Percentiles rank a stretch among this genome's conserved stretches.
These are phyloP conservation scores for Mythimna ferrago DNA, from an alignment of 2,888 invertebrate genomes.

Conservation along the genomic window DNA sequence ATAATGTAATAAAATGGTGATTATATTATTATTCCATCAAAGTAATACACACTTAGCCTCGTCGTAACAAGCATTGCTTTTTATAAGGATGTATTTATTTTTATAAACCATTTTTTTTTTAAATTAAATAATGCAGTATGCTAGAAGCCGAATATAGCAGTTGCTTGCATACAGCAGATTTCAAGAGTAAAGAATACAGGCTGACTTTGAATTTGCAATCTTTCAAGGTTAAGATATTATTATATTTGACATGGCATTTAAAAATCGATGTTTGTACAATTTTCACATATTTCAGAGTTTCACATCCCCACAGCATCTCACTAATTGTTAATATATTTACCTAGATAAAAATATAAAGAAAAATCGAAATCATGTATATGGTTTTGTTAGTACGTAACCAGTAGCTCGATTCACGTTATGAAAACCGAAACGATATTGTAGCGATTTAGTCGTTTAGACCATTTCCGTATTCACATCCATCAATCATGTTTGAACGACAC, in stretches of 20 bases:
- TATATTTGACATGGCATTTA: too few species aligned
- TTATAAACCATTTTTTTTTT: not conserved
- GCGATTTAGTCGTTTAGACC: too few species aligned
- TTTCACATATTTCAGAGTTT: not conserved
- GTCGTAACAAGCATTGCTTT: not conserved
- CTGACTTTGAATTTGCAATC: constrained; percentile 2
- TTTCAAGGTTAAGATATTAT: not conserved
- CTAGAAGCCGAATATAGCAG: not conserved
- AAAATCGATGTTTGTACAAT: too few species aligned
- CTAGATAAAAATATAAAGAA: too few species aligned
- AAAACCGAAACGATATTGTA: too few species aligned
- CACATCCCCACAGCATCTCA: not conserved
- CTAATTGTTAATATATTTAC: too few species aligned
- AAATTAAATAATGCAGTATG: not conserved
- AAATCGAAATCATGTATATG: too few species aligned
- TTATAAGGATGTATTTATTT: not conserved
- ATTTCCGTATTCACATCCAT: too few species aligned
- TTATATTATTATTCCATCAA: not conserved
- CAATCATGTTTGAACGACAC: too few species aligned
- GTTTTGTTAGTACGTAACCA: too few species aligned
- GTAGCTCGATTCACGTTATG: too few species aligned
- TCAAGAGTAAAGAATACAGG: not conserved
- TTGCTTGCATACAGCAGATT: constrained; percentile 1
- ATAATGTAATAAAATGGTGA: not conserved
- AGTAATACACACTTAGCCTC: not conserved